A percentile compares a stretch with the other conserved stretches of the same genome.
These are phyloP conservation scores for Hemicentrotus pulcherrimus DNA, from an alignment of 35 echinoderm and acorn worm species.

Conservation along the genomic window DNA sequence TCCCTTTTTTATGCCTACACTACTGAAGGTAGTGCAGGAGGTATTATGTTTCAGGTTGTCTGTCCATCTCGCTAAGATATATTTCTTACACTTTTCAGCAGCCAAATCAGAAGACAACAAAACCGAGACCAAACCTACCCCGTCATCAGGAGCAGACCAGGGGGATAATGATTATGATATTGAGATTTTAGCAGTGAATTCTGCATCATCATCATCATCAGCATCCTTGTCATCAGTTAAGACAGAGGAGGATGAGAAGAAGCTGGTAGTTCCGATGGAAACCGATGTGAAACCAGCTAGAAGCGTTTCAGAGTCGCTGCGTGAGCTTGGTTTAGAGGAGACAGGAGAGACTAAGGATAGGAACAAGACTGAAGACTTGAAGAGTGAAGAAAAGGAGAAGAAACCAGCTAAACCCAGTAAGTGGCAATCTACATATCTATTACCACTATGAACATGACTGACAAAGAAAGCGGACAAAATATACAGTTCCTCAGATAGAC, in stretches of 20 bases:
- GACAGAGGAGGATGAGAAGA: neutral
- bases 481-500: no score
- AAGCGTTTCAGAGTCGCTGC: neutral
- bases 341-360: neutral
- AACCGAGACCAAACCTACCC: neutral
- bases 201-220: neutral
- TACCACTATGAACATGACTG: no score
- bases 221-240: neutral
- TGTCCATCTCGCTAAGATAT: no score
- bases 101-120: neutral
- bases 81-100: neutral
- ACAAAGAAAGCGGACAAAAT: no score
- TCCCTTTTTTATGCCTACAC: no score
- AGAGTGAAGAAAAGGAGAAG: slow-evolving; percentile 9
- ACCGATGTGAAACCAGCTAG: neutral
- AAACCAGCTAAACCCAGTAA: slow-evolving; percentile 26
- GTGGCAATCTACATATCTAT: neutral
- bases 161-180: slow-evolving; percentile 16
- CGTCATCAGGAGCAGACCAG: neutral
- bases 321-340: neutral
- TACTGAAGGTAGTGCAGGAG: no score
- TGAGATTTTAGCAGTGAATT: neutral
- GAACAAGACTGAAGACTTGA: neutral
- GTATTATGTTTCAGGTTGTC: no score
- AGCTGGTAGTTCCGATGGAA: neutral